Conservation (phyloP, 2,113 vertebrate genomes). For the Noturus placidus region DNA sequence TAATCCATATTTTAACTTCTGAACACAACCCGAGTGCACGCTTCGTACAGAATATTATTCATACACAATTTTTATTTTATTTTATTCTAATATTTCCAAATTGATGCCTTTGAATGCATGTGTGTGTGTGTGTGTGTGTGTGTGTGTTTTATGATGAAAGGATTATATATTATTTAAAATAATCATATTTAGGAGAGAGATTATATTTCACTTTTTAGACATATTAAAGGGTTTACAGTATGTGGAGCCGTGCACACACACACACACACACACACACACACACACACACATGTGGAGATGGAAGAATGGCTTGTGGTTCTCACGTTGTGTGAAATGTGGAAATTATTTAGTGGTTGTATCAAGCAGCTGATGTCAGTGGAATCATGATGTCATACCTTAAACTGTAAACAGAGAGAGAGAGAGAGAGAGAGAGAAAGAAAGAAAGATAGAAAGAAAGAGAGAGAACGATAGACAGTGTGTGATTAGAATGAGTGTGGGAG, state of each 20-base stretch:
- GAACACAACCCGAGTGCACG: neutral
- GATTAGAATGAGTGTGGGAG: neutral
- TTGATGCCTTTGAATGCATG: neutral
- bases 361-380: conserved; percentile 54
- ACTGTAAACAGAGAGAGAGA: conserved; percentile 34
- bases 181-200: conserved; percentile 19
- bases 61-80: neutral
- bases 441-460: conserved; percentile 19
- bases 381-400: conserved; percentile 54
- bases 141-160: neutral
- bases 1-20: neutral
- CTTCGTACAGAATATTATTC: no score
- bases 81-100: neutral
- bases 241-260: neutral
- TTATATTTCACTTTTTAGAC: conserved; percentile 14
- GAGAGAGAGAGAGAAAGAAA: neutral
- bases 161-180: neutral
- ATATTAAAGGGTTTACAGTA: conserved; percentile 25
- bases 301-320: conserved; percentile 35
- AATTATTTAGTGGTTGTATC: conserved; percentile 48
- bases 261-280: conserved; percentile 14
- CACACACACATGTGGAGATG: conserved; percentile 20
- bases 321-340: conserved; percentile 49
- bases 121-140: neutral
- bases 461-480: neutral